Conservation (phyloP, 2,888 invertebrate species). For the Esperia sulphurella region DNA sequence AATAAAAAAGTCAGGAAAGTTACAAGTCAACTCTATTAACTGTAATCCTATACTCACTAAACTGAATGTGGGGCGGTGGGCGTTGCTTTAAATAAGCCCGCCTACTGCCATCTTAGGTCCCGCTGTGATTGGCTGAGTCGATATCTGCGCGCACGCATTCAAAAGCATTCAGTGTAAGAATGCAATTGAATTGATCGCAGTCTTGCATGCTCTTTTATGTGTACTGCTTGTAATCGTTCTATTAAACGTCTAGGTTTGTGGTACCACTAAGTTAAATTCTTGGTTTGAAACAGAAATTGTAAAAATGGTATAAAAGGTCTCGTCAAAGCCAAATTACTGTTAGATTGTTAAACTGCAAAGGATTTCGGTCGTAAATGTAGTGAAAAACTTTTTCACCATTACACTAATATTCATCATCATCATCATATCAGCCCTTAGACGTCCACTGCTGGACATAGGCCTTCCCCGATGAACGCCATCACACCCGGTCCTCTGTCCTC, state of each 20-base stretch:
- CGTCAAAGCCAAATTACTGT: too few relatives aligned
- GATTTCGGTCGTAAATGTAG: too few relatives aligned
- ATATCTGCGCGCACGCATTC: conserved; percentile 52
- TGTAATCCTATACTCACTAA: conserved; percentile 57
- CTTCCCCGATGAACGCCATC: too few relatives aligned
- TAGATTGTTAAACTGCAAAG: too few relatives aligned
- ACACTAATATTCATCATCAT: too few relatives aligned
- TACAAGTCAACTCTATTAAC: conserved; percentile 53
- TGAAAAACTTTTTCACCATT: too few relatives aligned
- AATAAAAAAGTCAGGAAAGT: conserved; percentile 38
- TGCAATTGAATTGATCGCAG: conserved; percentile 61
- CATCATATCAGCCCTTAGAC: too few relatives aligned
- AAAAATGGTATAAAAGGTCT: too few relatives aligned
- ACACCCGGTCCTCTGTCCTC: too few relatives aligned
- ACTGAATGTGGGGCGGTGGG: conserved; percentile 54
- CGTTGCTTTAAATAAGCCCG: conserved; percentile 30
- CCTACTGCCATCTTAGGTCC: conserved; percentile 39
- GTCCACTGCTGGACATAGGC: too few relatives aligned
- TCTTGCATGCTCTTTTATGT: conserved; percentile 53
- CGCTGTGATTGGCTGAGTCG: conserved; percentile 49
- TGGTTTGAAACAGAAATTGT: not conserved
- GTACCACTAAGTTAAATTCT: too few relatives aligned
- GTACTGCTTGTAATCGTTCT: conserved; percentile 48
- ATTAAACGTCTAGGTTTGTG: conserved; percentile 30
- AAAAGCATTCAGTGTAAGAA: conserved; percentile 37